Conservation (phyloP, 2,888 invertebrate genomes). For the Lamellibrachia columna region DNA sequence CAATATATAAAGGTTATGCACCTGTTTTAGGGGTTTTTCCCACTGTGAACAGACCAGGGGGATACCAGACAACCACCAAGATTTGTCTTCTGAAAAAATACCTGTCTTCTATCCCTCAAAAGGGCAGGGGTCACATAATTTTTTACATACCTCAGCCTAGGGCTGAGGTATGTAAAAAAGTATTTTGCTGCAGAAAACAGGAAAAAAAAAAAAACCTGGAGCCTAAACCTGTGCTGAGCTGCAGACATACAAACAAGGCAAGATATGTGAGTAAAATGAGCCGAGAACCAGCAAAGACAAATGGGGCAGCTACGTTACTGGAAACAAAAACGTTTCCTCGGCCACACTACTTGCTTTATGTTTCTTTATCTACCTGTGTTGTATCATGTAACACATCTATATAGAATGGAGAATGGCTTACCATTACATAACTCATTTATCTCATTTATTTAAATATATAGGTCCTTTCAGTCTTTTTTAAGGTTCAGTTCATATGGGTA, state of each 20-base stretch:
- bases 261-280: background rate
- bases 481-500: no score
- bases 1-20: background rate
- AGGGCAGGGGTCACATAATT: background rate
- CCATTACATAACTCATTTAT: background rate
- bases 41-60: background rate
- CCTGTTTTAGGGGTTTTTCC: background rate
- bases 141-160: no score
- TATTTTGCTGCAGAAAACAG: background rate
- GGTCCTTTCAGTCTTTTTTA: no score
- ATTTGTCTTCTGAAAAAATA: background rate
- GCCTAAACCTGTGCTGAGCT: background rate
- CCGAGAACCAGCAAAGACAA: background rate
- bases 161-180: background rate
- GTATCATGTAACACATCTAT: background rate
- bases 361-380: background rate
- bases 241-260: background rate
- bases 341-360: background rate
- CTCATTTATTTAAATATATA: background rate
- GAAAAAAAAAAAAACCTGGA: background rate
- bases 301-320: background rate
- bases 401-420: background rate
- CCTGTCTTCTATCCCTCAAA: background rate
- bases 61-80: background rate
- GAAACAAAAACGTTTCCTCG: background rate